These are phyloP conservation scores for Lasiurus borealis DNA, from an alignment of 2,113 vertebrate genomes.

Conservation along the genomic window DNA sequence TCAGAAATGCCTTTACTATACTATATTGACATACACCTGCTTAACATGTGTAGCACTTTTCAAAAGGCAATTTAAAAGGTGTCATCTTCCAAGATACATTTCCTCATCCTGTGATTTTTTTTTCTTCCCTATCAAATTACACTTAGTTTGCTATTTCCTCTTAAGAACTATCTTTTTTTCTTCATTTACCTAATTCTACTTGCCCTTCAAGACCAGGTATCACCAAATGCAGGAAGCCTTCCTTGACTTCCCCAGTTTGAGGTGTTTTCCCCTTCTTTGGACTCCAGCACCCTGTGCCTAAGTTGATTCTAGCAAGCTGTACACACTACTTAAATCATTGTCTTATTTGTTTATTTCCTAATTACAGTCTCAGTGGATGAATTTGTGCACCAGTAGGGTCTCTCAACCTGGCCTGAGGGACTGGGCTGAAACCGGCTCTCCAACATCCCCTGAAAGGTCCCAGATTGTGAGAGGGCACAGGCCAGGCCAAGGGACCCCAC, in stretches of 20 bases:
- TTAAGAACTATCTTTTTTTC: conserved; percentile 31
- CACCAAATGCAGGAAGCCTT: background rate
- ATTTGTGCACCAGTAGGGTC: too few species aligned
- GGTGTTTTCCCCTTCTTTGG: background rate
- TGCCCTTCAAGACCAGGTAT: background rate
- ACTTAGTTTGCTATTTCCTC: background rate
- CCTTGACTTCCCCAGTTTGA: background rate
- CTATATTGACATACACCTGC: background rate
- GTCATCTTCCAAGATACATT: conserved; percentile 3
- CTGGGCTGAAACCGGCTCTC: too few species aligned
- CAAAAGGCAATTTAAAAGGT: conserved; percentile 39
- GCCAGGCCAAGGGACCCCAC: too few species aligned
- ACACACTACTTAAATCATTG: background rate
- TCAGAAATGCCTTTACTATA: background rate
- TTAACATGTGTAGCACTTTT: background rate
- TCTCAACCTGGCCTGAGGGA: too few species aligned
- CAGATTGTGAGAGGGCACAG: too few species aligned
- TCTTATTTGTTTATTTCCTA: conserved; percentile 35
- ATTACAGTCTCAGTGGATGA: too few species aligned
- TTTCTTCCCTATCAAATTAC: background rate
- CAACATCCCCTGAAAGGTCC: too few species aligned
- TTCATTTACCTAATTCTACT: background rate
- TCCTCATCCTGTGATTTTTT: background rate
- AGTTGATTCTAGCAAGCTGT: background rate
- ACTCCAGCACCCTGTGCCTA: too few species aligned